Conservation (phyloP, 2,888 invertebrate species). For the Caenorhabditis drosophilae region DNA sequence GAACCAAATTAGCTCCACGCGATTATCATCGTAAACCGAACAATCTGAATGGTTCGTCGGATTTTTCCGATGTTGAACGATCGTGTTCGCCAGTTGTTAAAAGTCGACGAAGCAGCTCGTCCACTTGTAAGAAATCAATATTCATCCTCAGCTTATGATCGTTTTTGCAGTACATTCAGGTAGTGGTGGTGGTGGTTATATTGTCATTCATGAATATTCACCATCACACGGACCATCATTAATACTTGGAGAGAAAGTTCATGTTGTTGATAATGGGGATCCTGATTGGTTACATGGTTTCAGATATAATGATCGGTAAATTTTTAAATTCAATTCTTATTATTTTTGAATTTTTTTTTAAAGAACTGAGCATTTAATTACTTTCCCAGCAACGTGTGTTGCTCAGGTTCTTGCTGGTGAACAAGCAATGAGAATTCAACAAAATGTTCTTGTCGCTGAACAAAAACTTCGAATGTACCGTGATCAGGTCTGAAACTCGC, state of each 20-base stretch:
- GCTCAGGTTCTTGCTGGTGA: constrained; percentile 58
- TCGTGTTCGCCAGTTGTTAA: constrained; percentile 49
- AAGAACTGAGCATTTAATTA: constrained; percentile 46
- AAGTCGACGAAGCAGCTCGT: constrained; percentile 44
- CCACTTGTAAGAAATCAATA: constrained; percentile 37
- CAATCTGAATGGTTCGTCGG: constrained; percentile 47
- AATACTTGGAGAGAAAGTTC: constrained; percentile 61
- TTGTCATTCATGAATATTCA: constrained; percentile 66
- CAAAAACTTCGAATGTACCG: constrained; percentile 64
- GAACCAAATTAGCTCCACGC: constrained; percentile 28
- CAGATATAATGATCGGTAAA: constrained; percentile 47
- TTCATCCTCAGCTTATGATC: no score
- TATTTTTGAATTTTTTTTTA: constrained; percentile 7
- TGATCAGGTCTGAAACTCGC: constrained; percentile 60
- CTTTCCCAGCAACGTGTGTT: constrained; percentile 60
- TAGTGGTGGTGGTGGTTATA: constrained; percentile 38
- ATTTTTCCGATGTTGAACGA: constrained; percentile 59
- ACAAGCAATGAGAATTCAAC: constrained; percentile 65
- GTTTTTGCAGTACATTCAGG: neutral
- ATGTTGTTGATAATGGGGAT: constrained; percentile 67
- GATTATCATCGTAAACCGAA: constrained; percentile 11
- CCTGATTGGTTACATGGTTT: constrained; percentile 69
- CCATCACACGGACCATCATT: constrained; percentile 43
- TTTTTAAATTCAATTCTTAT: no score
- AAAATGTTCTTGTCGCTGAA: constrained; percentile 63